Evolutionary conservation across 2,797 vertebrate genomes (phyloP), one percentile per base, ranked within the genome.

Genomic region (Bucorvus abyssinicus): DNA sequence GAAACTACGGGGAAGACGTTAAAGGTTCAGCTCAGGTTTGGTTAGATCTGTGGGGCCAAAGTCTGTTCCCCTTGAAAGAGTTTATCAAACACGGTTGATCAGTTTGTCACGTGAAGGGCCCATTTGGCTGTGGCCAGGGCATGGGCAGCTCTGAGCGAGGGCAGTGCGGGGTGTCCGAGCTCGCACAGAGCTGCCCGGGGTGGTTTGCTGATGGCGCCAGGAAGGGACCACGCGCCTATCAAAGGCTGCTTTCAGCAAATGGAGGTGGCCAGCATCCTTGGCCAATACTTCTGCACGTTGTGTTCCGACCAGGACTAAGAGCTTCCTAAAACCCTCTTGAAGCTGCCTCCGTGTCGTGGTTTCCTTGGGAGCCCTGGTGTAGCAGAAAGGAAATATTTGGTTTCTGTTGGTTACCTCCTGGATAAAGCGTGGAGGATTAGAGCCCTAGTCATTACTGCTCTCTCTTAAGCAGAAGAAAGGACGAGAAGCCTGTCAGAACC

Each of bases 391-490:
- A 65, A 69, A 38, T 38, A 10, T 57, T 67, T 65, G 34, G 57
- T 38, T 85, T 44, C 27, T 56, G 42, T 36, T 24, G 60, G 52
- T 45, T 65, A 8, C 52, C 19, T 47, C 52, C 40, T 3, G 1
- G 61, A 26, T 84, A 21, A 86, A 77, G 36, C 3, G 2, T 44
- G 63, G 69, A 60, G 68, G 52, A 70, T 83, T 30, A 75, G 67
- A 69, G 47, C 61, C 6, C 12, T 3, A n/a, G 38, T 77, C 53
- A 23, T 85, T 75, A 40, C 50, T 29, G 65, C 36, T 89, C 22
- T 74, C 45, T 84, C 69, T 89, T 42, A 70, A 94, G 59, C 75
- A 93, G 86, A 76, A 69, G 77, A 94, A 96, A 68, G 60, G 69
- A 38, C 70, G 67, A 75, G 84, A 68, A 89, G 80, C 82, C 91